Evolutionary conservation across 2,797 vertebrate genomes (phyloP).

Genomic region (Carapus acus): DNA sequence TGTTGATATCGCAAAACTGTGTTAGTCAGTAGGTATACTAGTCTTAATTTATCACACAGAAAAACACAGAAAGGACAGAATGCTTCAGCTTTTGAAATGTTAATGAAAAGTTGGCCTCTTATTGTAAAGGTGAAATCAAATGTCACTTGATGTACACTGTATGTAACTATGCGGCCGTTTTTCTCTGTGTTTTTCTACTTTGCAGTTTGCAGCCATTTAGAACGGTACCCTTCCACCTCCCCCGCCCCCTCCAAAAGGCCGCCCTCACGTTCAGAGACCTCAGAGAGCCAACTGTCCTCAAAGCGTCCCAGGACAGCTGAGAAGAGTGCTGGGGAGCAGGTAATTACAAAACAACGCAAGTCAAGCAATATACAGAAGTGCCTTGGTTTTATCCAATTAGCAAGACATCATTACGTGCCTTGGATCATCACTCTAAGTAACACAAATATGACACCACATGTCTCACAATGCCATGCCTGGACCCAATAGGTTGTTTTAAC

Average conservation of each 20-base stretch:
- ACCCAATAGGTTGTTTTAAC: conserved; percentile 50
- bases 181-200: conserved; percentile 54
- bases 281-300: conserved; percentile 80
- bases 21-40: no score
- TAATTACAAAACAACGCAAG: conserved; percentile 58
- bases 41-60: no score
- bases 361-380: no score
- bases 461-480: conserved; percentile 47
- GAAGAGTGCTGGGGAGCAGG: conserved; percentile 89
- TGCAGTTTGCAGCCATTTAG: conserved; percentile 79
- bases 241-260: conserved; percentile 83
- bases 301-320: conserved; percentile 89
- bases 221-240: conserved; percentile 85
- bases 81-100: no score
- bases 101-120: no score
- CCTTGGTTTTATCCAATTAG: no score
- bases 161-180: conserved; percentile 44
- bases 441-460: conserved; percentile 48
- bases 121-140: no score
- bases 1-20: conserved; percentile 42
- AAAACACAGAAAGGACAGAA: no score
- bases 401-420: conserved; percentile 52
- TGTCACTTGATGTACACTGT: no score
- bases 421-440: conserved; percentile 49
- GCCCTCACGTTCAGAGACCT: conserved; percentile 78